Evolutionary conservation across 2,113 vertebrate genomes (phyloP).

Genomic region (Plecotus auritus): DNA sequence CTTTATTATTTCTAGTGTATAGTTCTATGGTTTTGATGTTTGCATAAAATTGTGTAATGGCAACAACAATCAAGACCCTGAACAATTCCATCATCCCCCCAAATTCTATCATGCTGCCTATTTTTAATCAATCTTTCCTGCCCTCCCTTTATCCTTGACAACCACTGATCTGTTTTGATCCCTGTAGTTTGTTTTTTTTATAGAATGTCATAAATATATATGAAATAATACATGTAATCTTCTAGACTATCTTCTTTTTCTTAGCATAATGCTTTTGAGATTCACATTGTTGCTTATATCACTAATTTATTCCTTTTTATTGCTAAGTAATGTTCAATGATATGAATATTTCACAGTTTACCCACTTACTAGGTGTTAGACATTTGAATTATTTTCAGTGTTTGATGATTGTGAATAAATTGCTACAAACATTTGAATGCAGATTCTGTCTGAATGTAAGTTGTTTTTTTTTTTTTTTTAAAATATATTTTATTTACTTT

Average conservation of each 20-base stretch:
- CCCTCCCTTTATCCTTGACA: neutral
- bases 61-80: neutral
- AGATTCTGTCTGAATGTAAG: neutral
- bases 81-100: neutral
- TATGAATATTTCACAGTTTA: neutral
- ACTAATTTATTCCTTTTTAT: neutral
- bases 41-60: neutral
- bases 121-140: neutral
- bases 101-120: neutral
- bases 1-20: neutral
- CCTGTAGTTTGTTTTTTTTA: neutral
- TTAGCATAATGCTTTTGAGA: neutral
- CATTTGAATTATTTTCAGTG: neutral
- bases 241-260: constrained; percentile 3
- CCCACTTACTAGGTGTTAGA: neutral
- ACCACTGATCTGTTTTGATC: neutral
- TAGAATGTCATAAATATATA: neutral
- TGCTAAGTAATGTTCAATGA: neutral
- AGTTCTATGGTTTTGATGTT: neutral
- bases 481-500: no score
- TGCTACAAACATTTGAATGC: neutral
- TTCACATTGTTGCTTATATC: neutral
- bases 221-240: neutral
- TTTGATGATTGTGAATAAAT: constrained; percentile 20
- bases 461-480: no score